Evolutionary conservation across 2,797 vertebrate species (phyloP).

Genomic region (Apodemus agrarius): DNA sequence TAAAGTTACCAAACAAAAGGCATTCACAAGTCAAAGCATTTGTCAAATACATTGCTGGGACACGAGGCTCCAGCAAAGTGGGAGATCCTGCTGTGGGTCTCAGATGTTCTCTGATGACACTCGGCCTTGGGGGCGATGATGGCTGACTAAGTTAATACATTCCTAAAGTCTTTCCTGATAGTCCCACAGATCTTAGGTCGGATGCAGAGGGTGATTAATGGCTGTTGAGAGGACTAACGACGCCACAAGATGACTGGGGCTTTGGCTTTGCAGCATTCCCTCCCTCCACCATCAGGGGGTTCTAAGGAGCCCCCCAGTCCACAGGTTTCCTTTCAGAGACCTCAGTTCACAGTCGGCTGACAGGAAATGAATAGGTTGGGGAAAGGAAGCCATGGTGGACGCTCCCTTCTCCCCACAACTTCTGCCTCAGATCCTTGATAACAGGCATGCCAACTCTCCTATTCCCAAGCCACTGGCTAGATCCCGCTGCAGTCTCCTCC

Average conservation of each 20-base stretch:
- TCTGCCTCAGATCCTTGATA: neutral
- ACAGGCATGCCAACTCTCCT: neutral
- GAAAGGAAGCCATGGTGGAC: neutral
- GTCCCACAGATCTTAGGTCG: neutral
- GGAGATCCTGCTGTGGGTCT: neutral
- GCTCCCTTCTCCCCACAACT: fast-evolving
- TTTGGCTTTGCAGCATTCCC: neutral
- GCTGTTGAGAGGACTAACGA: neutral
- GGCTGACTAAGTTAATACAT: neutral
- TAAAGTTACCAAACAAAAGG: neutral
- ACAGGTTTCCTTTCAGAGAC: neutral
- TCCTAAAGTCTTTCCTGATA: neutral
- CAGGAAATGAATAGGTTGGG: neutral
- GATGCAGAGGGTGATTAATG: neutral
- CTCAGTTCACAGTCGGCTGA: neutral
- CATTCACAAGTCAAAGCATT: neutral
- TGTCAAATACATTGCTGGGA: neutral
- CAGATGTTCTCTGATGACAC: neutral
- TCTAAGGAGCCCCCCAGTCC: neutral
- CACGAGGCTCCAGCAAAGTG: neutral
- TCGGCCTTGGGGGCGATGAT: neutral
- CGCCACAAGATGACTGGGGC: too few relatives aligned
- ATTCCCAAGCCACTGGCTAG: neutral
- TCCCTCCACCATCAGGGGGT: neutral
- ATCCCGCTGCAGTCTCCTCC: neutral